Evolutionary conservation across 2,797 vertebrate genomes (phyloP).

Genomic region (Enteromius thamalakanensis): DNA sequence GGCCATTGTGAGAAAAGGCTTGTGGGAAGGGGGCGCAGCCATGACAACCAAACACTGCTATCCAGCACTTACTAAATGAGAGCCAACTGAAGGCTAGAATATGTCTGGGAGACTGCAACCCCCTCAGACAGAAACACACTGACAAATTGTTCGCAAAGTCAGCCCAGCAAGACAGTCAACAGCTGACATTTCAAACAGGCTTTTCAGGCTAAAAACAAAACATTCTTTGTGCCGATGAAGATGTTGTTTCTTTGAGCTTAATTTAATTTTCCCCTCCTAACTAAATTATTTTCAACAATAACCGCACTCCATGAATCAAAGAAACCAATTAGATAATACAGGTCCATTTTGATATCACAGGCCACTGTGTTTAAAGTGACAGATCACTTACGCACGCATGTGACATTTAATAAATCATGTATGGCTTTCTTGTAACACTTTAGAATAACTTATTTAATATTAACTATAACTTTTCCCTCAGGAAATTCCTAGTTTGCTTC

Average conservation of each 20-base stretch:
- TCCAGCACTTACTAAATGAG: constrained; percentile 62
- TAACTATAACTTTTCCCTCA: too few species aligned
- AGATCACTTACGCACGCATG: not conserved
- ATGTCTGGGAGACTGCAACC: constrained; percentile 59
- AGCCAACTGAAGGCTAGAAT: constrained; percentile 62
- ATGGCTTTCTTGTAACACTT: not conserved
- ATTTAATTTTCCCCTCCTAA: not conserved
- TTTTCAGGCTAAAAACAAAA: constrained; percentile 54
- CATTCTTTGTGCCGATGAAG: constrained; percentile 41
- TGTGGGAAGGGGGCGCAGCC: constrained; percentile 71
- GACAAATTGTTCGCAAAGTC: constrained; percentile 63
- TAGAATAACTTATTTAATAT: too few species aligned
- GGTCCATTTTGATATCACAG: not conserved
- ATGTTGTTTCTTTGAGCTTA: constrained; percentile 4
- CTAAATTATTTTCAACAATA: constrained; percentile 4
- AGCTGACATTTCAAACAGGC: constrained; percentile 57
- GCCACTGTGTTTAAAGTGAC: not conserved
- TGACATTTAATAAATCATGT: too few species aligned
- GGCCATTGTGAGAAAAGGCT: constrained; percentile 67
- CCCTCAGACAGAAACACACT: constrained; percentile 60
- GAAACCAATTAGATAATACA: constrained; percentile 2
- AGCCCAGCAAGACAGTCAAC: constrained; percentile 54
- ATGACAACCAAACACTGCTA: constrained; percentile 72
- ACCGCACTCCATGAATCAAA: not conserved
- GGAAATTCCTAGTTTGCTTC: too few species aligned